Evolutionary conservation across 2,888 invertebrate genomes (phyloP).

Genomic region (Zeuzera pyrina): DNA sequence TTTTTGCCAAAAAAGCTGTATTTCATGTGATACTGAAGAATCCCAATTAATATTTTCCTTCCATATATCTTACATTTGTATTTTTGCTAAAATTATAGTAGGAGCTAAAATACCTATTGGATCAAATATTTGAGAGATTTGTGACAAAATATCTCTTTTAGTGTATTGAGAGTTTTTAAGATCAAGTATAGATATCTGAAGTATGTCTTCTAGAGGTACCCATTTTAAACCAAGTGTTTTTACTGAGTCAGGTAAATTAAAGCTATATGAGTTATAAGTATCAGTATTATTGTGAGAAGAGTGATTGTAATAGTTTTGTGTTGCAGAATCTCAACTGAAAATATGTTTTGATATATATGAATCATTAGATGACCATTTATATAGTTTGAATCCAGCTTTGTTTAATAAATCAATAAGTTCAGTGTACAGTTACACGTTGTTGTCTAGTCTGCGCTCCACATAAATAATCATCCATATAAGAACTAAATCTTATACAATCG

Average conservation of each 20-base stretch:
- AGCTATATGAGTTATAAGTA: slow-evolving; percentile 3
- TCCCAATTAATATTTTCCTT: slow-evolving; percentile 4
- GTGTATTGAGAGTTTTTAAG: background rate
- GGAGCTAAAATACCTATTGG: slow-evolving; percentile 1
- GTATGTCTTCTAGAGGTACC: slow-evolving; percentile 3
- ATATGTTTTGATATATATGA: background rate
- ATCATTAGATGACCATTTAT: slow-evolving; percentile 10
- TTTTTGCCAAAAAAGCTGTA: background rate
- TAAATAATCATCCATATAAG: slow-evolving; percentile 7
- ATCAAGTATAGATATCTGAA: slow-evolving; percentile 2
- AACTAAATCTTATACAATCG: slow-evolving; percentile 1
- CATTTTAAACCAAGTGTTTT: slow-evolving; percentile 10
- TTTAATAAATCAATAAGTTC: slow-evolving; percentile 6
- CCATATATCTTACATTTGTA: background rate
- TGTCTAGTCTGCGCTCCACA: background rate
- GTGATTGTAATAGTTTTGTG: no score
- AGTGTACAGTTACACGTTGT: background rate
- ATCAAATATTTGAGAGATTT: slow-evolving; percentile 1
- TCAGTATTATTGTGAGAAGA: no score
- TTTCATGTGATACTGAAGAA: background rate
- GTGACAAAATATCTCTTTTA: background rate
- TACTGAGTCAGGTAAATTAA: background rate
- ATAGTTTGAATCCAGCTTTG: slow-evolving; percentile 7
- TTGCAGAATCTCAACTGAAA: background rate
- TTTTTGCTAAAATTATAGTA: background rate